Evolutionary conservation across 2,888 invertebrate genomes (phyloP), one percentile per base, ranked within the genome.

Genomic region (Pandemis heparana): DNA sequence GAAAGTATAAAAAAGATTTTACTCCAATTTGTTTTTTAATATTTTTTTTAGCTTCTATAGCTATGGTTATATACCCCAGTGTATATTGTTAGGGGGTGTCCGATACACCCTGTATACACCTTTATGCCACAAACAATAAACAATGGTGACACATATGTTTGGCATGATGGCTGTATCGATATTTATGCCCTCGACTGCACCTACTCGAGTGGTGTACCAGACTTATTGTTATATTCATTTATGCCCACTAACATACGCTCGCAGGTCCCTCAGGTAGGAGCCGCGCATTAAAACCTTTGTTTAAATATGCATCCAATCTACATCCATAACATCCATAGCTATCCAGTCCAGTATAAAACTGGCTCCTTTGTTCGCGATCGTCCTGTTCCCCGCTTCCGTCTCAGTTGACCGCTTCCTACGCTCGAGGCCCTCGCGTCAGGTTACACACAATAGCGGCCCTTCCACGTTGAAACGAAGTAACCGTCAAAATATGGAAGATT

Each of bases 401-500:
- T 81, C 87, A 86, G 84, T 85, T 86, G 88, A 86, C 86, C 88
- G 89, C 90, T 84, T 89, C 92, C 91, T 91, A 90, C 92, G 89
- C 92, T 83, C 79, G 76, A 53, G 23, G 12, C 77, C 74, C 78
- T 80, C 79, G 84, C 80, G 78, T 77, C 79, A 77, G 79, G 77
- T 80, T 88, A 84, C 79, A 80, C 87, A 88, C 87, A 87, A 87
- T 85, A 77, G 75, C 51, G 16, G 53, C 53, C 53, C 53, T 53
- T 53, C 8, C 5, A 53, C 18, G 6, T 18, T 9, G 18, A 48
- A 48, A 48, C 5, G 48, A 5, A 7, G 43, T 10, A 18, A 18
- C 14, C 7, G 16, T n/a, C 53, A 7, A 53, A 53, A 18, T 41
- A 8, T 18, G 14, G 14, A 16, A 18, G 53, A 16, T 51, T 7